Evolutionary conservation across 1,140 invertebrate genomes (phyloP), one percentile per base, ranked within the genome.

Genomic region (Apis laboriosa): DNA sequence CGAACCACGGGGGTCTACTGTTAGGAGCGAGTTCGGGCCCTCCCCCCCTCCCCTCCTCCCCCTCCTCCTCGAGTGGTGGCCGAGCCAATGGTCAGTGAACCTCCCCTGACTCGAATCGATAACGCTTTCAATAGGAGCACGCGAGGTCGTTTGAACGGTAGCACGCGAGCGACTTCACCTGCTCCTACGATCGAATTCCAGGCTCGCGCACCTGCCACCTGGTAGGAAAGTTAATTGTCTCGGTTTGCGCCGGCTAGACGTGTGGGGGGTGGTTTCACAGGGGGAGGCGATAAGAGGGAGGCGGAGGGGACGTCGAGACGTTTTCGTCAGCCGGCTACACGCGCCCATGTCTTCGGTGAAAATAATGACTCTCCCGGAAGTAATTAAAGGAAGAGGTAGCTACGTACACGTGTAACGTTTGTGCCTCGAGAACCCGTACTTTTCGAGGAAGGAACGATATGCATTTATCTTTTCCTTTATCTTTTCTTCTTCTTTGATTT

Each of bases 121-220:
- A 88, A 64, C 74, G 81, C 68, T 77, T 87, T 88, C 81, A 81
- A 84, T 87, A 88, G 66, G 21, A 68, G 64, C 85, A 88, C 86
- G 75, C 82, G 82, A 88, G 86, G 72, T 77, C 82, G 76, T 43
- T 58, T 7, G 34, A 21, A 76, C 85, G 84, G 86, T 86, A 84
- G 82, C 85, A 88, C 82, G 85, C 86, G 86, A 86, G 72, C 86
- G 15, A 63, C 43, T 21, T 88, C 86, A 88, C 85, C 86, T 88
- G 86, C 86, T 77, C 68, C 34, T n/a, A 60, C 86, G 86, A 88
- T 88, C 86, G 86, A 88, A 88, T 88, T 88, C 86, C 77, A 84
- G 63, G 74, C 64, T 64, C 73, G 73, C 58, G 82, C 86, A 88
- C 86, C 85, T 88, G 86, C 60, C 74, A 84, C 77, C 77, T 15